Evolutionary conservation across 2,113 vertebrate species (phyloP), one percentile per base, ranked within the genome.

Genomic region (Otis tarda): DNA sequence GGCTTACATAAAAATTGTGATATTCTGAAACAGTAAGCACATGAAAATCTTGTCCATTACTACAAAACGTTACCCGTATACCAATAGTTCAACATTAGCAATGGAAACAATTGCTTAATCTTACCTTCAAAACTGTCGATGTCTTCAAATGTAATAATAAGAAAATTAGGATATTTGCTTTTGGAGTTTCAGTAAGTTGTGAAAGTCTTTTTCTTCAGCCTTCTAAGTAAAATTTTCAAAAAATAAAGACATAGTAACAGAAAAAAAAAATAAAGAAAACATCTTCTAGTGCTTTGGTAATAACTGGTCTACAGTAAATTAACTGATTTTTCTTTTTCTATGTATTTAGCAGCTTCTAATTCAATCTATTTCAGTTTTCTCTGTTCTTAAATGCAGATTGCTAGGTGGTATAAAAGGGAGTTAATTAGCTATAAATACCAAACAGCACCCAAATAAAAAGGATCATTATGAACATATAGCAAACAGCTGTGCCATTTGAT

Each of bases 341-440:
- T 61, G 73, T 83, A 82, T 97, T 96, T 96, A 95, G 77, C 85
- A 97, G 71, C 86, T 97, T 96, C 70, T 73, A 90, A 95, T 77
- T 95, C 89, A 94, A 84, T 89, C 80, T 94, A 93, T 92, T 96
- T 96, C 64, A 70, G 68, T 91, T 96, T 97, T 90, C 65, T 90
- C 74, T 95, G 82, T 90, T 95, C 88, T 93, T 91, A 95, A 98
- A 95, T 65, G 96, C 87, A 97, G 86, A 94, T 97, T 97, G 89
- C 94, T 96, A 97, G 92, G 94, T 97, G 93, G 85, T 83, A 49
- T 93, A 70, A 91, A 97, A 97, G 73, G 94, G 81, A 97, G 91
- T 92, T 98, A 98, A 98, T 98, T 97, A 98, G 95, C 96, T 97
- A 97, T 95, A 98, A 98, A 98, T 97, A 97, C 79, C 96, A 96